Percentiles rank a stretch among this genome's conserved stretches.
Conservation (phyloP, 1,140 invertebrate species). For the Aphis gossypii region DNA sequence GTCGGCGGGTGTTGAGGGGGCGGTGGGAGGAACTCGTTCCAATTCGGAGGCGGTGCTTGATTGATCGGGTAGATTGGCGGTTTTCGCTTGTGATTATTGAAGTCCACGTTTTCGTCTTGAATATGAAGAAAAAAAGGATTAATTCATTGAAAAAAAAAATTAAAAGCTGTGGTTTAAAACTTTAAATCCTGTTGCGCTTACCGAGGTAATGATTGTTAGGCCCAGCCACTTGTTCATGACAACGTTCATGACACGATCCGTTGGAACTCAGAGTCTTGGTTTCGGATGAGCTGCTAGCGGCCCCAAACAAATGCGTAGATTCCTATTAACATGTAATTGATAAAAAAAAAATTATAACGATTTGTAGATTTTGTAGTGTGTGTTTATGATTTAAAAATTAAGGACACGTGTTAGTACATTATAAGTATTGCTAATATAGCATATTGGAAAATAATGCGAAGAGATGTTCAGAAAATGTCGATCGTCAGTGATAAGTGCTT, state of each 20-base stretch:
- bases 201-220: slow-evolving; percentile 31
- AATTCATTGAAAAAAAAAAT: neutral
- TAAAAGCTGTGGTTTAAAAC: neutral
- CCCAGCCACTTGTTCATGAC: slow-evolving; percentile 9
- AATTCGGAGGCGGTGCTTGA: slow-evolving; percentile 69
- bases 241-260: slow-evolving; percentile 52
- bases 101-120: slow-evolving; percentile 13
- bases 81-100: slow-evolving; percentile 56
- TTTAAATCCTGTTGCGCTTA: neutral
- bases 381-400: slow-evolving; percentile 40
- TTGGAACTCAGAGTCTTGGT: slow-evolving; percentile 60
- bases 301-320: slow-evolving; percentile 57
- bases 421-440: neutral
- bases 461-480: neutral
- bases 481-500: neutral
- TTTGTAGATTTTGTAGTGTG: neutral
- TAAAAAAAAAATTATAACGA: neutral
- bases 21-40: slow-evolving; percentile 80
- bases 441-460: neutral
- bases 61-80: slow-evolving; percentile 49
- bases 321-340: slow-evolving; percentile 45
- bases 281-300: slow-evolving; percentile 59
- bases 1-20: slow-evolving; percentile 83
- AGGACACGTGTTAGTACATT: neutral
- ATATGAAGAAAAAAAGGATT: neutral